These are phyloP conservation scores for Drosophila melanosoma DNA, from an alignment of 2,888 invertebrate genomes.

Conservation along the genomic window DNA sequence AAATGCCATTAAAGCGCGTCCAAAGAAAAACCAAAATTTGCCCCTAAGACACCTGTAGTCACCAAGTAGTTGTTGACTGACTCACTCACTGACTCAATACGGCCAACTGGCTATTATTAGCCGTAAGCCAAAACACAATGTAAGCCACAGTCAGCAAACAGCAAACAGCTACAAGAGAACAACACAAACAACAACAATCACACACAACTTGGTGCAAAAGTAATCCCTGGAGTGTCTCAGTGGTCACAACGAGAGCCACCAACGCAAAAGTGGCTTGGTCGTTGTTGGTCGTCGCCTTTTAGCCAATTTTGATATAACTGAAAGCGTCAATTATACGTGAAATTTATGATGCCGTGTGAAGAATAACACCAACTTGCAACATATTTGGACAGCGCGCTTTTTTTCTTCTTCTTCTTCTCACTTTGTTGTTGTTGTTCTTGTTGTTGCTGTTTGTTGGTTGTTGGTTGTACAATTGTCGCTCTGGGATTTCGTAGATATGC, in stretches of 20 bases:
- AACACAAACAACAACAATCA: conserved; percentile 29
- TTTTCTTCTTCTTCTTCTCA: background rate
- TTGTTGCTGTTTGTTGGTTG: conserved; percentile 38
- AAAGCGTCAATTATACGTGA: conserved; percentile 84
- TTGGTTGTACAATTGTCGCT: conserved; percentile 68
- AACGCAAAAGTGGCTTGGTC: conserved; percentile 67
- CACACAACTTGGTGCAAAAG: conserved; percentile 34
- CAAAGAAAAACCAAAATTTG: conserved; percentile 35
- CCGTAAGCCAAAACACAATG: conserved; percentile 63
- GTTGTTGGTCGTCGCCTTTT: conserved; percentile 63
- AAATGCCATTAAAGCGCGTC: conserved; percentile 54
- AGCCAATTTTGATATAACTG: conserved; percentile 83
- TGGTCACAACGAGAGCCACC: conserved; percentile 62
- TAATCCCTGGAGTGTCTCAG: conserved; percentile 69
- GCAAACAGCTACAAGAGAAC: conserved; percentile 20
- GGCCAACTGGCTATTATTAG: conserved; percentile 58
- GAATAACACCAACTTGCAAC: conserved; percentile 83
- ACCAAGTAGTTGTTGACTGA: conserved; percentile 31
- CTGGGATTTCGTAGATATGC: conserved; percentile 69
- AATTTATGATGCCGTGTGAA: conserved; percentile 84
- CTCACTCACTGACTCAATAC: conserved; percentile 33
- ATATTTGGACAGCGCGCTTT: conserved; percentile 73
- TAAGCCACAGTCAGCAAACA: conserved; percentile 40
- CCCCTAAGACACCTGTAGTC: conserved; percentile 64
- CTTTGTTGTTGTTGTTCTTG: conserved; percentile 22